Conservation (phyloP, 2,113 vertebrate genomes). For the Pogona vitticeps region DNA sequence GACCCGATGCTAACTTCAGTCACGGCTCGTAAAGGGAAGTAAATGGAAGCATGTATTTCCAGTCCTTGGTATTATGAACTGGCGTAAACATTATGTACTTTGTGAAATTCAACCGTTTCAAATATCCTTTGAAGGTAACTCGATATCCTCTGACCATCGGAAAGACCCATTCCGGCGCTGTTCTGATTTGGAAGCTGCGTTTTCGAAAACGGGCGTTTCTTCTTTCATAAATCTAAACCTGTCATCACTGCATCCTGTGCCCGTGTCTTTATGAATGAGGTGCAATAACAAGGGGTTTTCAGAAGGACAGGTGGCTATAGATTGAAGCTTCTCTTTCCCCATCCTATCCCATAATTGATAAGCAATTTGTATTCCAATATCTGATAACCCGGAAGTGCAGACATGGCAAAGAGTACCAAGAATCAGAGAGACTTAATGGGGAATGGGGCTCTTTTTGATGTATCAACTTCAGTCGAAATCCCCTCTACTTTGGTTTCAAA, state of each 20-base stretch:
- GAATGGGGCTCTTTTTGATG: neutral
- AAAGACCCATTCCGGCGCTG: neutral
- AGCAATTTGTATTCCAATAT: neutral
- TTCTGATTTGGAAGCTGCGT: neutral
- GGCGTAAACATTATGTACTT: neutral
- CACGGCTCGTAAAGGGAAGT: neutral
- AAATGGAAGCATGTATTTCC: neutral
- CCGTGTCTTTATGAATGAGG: neutral
- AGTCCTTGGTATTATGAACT: neutral
- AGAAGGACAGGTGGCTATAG: neutral
- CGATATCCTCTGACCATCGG: neutral
- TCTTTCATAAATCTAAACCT: neutral
- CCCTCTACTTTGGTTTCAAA: constrained; percentile 12
- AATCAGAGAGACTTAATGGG: no score
- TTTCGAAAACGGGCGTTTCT: neutral
- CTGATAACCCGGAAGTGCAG: neutral
- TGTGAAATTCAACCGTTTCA: neutral
- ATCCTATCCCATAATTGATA: neutral
- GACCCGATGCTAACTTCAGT: neutral
- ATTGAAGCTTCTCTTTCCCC: neutral
- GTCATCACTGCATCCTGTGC: no score
- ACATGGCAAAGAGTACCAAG: neutral
- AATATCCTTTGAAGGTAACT: neutral
- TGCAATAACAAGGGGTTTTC: neutral
- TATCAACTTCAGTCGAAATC: neutral